phyloP scores from a whole-genome alignment of 2,888 invertebrate genomes.

The Platerodrilus igneus region DNA sequence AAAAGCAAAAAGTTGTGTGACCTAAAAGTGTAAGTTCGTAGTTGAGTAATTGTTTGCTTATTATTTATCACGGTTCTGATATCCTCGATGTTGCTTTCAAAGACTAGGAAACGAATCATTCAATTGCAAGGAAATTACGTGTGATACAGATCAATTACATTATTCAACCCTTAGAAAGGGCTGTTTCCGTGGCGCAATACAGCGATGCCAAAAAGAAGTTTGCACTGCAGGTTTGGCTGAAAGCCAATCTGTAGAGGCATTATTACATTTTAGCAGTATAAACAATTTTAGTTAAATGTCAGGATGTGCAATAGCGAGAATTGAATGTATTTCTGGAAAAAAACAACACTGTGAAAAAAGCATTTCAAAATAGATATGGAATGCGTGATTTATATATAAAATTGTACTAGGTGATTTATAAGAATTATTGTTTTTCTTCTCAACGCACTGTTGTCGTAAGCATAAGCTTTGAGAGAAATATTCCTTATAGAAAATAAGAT shows the following conservation, averaged over 20 bases:
- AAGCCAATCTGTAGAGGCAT: slow-evolving; percentile 23
- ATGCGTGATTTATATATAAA: too few relatives aligned
- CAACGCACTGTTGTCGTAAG: too few relatives aligned
- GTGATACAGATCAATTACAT: slow-evolving; percentile 5
- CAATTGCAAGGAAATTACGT: slow-evolving; percentile 10
- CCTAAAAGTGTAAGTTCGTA: slow-evolving; percentile 17
- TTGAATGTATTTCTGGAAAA: too few relatives aligned
- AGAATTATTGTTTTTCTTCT: too few relatives aligned
- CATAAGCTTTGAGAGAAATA: too few relatives aligned
- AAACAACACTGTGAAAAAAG: neutral
- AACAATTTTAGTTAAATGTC: slow-evolving; percentile 12
- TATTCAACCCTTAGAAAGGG: slow-evolving; percentile 5
- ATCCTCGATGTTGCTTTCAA: too few relatives aligned
- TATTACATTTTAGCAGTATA: slow-evolving; percentile 8
- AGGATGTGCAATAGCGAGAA: slow-evolving; percentile 8
- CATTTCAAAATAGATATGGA: neutral
- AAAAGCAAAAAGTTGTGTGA: slow-evolving; percentile 9
- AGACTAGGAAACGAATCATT: neutral
- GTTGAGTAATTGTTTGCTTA: slow-evolving; percentile 6
- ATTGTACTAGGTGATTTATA: too few relatives aligned
- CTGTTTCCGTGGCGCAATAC: slow-evolving; percentile 18
- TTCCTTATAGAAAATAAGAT: too few relatives aligned
- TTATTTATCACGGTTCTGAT: slow-evolving; percentile 1
- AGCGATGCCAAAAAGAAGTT: slow-evolving; percentile 8
- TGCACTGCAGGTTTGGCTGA: slow-evolving; percentile 23